These are phyloP conservation scores for Triplophysa yarkandensis DNA, from an alignment of 2,797 vertebrate genomes.

Conservation along the genomic window DNA sequence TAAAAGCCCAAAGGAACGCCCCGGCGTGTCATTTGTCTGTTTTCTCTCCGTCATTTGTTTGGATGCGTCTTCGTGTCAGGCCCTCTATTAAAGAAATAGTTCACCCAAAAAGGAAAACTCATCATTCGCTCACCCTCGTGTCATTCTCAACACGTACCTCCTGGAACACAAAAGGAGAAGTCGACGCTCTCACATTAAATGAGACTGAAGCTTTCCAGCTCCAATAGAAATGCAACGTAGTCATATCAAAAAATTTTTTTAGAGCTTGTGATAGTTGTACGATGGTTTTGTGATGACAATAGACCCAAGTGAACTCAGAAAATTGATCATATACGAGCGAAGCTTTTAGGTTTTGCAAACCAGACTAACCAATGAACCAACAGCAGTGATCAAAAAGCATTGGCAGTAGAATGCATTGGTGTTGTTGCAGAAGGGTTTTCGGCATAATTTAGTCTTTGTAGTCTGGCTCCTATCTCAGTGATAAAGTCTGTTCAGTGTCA, in stretches of 20 bases:
- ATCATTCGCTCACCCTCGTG: conserved; percentile 3
- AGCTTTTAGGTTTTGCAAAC: background rate
- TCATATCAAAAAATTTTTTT: background rate
- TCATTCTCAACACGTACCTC: background rate
- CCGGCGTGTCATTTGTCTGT: conserved; percentile 62
- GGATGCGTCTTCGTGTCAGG: conserved; percentile 57
- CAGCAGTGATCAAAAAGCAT: conserved; percentile 58
- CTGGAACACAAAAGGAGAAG: background rate
- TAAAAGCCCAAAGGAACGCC: conserved; percentile 69
- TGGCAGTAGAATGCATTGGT: conserved; percentile 67
- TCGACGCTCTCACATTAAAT: background rate
- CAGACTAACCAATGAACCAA: conserved; percentile 61
- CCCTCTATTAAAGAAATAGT: conserved; percentile 46
- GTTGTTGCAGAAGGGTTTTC: background rate
- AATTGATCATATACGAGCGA: background rate
- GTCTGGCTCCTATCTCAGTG: background rate
- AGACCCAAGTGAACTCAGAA: background rate
- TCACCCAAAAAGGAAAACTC: conserved; percentile 1
- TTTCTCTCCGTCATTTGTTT: conserved; percentile 59
- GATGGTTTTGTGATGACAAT: background rate
- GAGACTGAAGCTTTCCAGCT: background rate
- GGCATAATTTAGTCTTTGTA: conserved; percentile 19
- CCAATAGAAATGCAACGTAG: background rate
- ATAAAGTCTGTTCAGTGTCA: conserved; percentile 36
- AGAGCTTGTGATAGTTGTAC: background rate